Base-by-base conservation (phyloP, 2,113 vertebrate genomes). In the Microtus montanus region DNA sequence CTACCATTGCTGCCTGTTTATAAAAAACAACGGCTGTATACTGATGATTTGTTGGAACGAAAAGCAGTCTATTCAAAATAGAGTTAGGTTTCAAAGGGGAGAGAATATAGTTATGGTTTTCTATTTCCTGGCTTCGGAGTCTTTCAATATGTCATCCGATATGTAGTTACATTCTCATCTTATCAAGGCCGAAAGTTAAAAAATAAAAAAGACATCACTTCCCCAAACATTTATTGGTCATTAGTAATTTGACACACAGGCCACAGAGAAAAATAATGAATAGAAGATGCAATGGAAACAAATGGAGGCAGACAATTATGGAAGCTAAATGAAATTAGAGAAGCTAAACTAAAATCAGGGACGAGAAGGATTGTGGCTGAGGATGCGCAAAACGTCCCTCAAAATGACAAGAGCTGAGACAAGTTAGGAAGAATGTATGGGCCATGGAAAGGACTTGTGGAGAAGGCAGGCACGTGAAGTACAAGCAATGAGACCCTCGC, bases 51-150 rank as follows among this genome's bases (percentile, higher is more conserved):
- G 3, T 66, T 41, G 47, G 49, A 93, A 87, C 75, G 71, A 90
- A 87, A 44, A 89, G 49, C n/a, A 61, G 28, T 77, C 35, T 41
- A 41, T 49, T 52, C 74, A 87, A 93, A 94, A 47, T 19, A 71
- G 84, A 87, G 22, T n/a, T 79, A 30, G 28, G 63, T 90, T 84
- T 84, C 86, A 91, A 96, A 88, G 63, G 47, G 41, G 90, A 85
- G 91, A 85, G 58, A 79, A 79, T 11, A 15, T 24, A 47, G n/a
- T 52, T 44, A 79, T n/a, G 33, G 2, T 2, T 33, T 17, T 14
- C 30, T 10, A 61, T 71, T 91, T 49, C 28, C 77, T 41, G 3
- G n/a, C 9, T 63, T 88, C 66, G 70, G 41, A 91, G 88, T 92
- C 71, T 90, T 17, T 52, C 61, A 28, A 6, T 63, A 24, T 35